Conservation (phyloP, 2,797 vertebrate species). For the Nasua narica region DNA sequence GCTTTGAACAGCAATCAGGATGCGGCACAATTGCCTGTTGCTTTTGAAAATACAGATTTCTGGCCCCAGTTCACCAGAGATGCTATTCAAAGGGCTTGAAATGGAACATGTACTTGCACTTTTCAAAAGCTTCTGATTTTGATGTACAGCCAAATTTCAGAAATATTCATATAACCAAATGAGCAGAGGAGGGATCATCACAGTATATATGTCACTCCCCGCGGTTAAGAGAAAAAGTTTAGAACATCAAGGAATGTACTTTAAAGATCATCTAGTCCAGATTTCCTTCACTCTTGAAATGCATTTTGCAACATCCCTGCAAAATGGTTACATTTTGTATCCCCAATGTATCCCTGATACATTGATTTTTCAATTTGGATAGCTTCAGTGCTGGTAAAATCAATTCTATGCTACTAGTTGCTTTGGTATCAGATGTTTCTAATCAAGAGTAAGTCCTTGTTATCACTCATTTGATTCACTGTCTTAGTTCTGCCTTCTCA, state of each 20-base stretch:
- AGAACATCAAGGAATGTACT: neutral
- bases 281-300: neutral
- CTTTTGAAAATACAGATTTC: neutral
- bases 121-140: neutral
- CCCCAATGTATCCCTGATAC: too few species aligned
- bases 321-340: too few species aligned
- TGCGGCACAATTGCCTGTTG: neutral
- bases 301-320: neutral
- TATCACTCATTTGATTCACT: fast-evolving
- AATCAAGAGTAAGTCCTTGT: neutral
- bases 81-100: neutral
- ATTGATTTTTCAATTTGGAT: neutral
- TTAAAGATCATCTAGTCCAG: neutral
- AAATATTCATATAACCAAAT: neutral
- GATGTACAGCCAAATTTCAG: neutral
- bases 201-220: neutral
- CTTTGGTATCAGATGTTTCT: neutral
- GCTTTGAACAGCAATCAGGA: neutral
- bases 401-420: neutral
- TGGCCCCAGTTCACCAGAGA: neutral
- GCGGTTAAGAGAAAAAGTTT: neutral
- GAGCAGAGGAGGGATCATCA: neutral
- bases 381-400: neutral
- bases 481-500: neutral
- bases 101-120: neutral